Evolutionary conservation across 2,888 invertebrate species (phyloP), one percentile per base, ranked within the genome.

Genomic region (Oxytorus armatus): DNA sequence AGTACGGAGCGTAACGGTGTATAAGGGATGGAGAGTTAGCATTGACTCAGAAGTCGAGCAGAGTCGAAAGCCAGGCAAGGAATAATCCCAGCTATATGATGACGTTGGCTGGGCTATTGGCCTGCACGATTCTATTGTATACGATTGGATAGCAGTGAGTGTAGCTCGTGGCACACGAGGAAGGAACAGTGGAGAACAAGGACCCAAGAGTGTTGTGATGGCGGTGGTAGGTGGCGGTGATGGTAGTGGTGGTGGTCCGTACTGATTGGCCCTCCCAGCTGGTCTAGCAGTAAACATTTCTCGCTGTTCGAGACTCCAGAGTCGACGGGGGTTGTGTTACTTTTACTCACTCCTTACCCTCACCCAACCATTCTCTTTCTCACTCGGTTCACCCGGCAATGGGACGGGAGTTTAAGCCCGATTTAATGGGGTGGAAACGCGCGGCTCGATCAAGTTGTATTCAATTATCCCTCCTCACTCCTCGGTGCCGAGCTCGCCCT

Each of bases 401-500:
- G 53, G 69, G 59, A 23, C 47, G 57, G 77, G 86, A 89, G 90
- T 90, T 91, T 90, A 90, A 91, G 91, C 89, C 89, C 89, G 89
- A 91, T 91, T 92, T 91, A 92, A 92, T 92, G 91, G 91, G 89
- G 89, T 91, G 89, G 91, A 92, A 92, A 91, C 89, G 90, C 90
- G 88, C 89, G 89, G 89, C 90, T 89, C 90, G 91, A 91, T 92
- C 90, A 91, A 91, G 90, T 91, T 91, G 91, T 91, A 92, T 92
- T 91, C 91, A 92, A 92, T 91, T 91, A 91, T 91, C 90, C 90
- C 89, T 87, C 85, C 90, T 84, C 83, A 77, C 79, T 84, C 85
- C 82, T 70, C 78, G 3, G 47, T 66, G 14, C 29, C 29, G 14
- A 29, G 33, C 70, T 11, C 63, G 33, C 70, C 70, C 78, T 76